These are phyloP conservation scores for Eupithecia tripunctaria DNA, from an alignment of 2,888 invertebrate species.

Conservation along the genomic window DNA sequence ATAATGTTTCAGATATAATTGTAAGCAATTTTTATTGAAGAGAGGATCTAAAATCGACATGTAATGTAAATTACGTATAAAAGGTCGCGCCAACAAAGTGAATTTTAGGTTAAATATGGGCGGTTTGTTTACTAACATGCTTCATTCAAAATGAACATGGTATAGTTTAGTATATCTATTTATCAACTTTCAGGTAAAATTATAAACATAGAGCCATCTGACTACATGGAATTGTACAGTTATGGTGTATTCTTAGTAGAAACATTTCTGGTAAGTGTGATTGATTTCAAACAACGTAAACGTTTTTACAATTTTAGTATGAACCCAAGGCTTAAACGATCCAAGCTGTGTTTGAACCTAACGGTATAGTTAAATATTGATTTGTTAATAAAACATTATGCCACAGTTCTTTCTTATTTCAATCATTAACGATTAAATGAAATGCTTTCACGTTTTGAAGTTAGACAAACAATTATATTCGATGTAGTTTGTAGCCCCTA, in stretches of 20 bases:
- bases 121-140: too few relatives aligned
- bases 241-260: slow-evolving; percentile 79
- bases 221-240: slow-evolving; percentile 82
- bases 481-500: background rate
- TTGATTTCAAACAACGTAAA: background rate
- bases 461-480: background rate
- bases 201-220: slow-evolving; percentile 72
- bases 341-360: background rate
- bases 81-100: too few relatives aligned
- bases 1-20: too few relatives aligned
- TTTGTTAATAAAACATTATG: background rate
- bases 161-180: too few relatives aligned
- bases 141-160: too few relatives aligned
- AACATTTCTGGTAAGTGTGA: slow-evolving; percentile 66
- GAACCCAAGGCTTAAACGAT: background rate
- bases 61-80: too few relatives aligned
- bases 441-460: background rate
- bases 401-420: background rate
- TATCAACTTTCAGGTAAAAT: slow-evolving; percentile 74
- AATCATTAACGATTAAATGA: background rate
- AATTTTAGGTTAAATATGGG: too few relatives aligned
- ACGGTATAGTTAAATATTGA: background rate
- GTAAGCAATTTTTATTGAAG: too few relatives aligned
- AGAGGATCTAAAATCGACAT: too few relatives aligned
- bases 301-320: background rate